Percentiles rank a stretch among this genome's conserved stretches.
These are phyloP conservation scores for Drosophila rhopaloa DNA, from an alignment of 1,140 invertebrate species.

Conservation along the genomic window DNA sequence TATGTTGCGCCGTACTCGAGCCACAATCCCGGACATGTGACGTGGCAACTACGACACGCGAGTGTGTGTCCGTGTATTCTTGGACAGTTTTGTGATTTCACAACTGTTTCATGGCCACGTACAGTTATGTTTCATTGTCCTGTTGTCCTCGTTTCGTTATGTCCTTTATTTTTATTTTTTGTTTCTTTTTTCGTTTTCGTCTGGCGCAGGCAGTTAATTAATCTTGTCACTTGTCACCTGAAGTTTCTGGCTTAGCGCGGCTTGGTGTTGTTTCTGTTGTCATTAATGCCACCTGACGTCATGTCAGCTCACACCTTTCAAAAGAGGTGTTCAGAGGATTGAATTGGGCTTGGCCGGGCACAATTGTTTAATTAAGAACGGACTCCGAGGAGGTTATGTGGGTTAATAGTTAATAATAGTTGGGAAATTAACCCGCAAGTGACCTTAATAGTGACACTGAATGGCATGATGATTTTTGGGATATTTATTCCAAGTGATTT, in stretches of 20 bases:
- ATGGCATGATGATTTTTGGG: background rate
- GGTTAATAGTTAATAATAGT: constrained; percentile 43
- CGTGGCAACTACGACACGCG: constrained; percentile 13
- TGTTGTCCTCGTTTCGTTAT: constrained; percentile 14
- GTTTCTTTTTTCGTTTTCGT: constrained; percentile 22
- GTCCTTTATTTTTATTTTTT: background rate
- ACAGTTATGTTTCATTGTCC: constrained; percentile 41
- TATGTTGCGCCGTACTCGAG: constrained; percentile 6
- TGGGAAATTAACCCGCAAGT: constrained; percentile 19
- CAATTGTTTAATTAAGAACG: constrained; percentile 47
- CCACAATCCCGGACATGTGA: constrained; percentile 14
- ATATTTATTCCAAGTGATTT: background rate
- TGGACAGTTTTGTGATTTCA: constrained; percentile 53
- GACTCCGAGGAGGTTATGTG: constrained; percentile 6
- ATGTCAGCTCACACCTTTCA: constrained; percentile 52
- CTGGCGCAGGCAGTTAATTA: constrained; percentile 65
- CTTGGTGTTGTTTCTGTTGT: constrained; percentile 25
- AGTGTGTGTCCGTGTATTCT: constrained; percentile 4
- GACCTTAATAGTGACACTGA: constrained; percentile 15
- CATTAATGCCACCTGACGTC: constrained; percentile 66
- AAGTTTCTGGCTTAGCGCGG: constrained; percentile 54
- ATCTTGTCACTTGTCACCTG: constrained; percentile 74
- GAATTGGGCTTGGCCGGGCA: constrained; percentile 17
- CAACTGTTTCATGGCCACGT: constrained; percentile 43
- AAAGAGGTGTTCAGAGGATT: constrained; percentile 2